Percentiles rank a stretch among this genome's conserved stretches.
Evolutionary conservation across 1,140 invertebrate species (phyloP).

Genomic region (Drosophila equinoxialis): DNA sequence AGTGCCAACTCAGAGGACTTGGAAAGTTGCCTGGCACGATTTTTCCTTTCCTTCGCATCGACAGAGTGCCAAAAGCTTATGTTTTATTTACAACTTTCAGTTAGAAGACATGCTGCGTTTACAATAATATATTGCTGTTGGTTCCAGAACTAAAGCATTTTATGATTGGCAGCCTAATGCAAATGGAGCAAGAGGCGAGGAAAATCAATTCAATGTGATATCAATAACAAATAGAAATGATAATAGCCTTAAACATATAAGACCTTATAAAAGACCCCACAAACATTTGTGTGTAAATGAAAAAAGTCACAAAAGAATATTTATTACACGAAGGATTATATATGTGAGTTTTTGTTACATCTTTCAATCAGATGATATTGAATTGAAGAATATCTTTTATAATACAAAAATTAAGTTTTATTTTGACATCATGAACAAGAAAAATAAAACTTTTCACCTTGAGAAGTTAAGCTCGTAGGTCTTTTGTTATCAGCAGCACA

Average conservation of each 20-base stretch:
- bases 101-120: constrained; percentile 12
- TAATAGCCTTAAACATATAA: background rate
- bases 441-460: too few species aligned
- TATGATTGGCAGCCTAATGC: constrained; percentile 14
- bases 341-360: too few species aligned
- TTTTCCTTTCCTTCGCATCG: background rate
- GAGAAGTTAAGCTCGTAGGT: too few species aligned
- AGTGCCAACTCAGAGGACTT: constrained; percentile 13
- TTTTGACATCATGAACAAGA: too few species aligned
- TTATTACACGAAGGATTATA: too few species aligned
- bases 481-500: too few species aligned
- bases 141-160: background rate
- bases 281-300: background rate
- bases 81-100: constrained; percentile 20
- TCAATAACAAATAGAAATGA: background rate
- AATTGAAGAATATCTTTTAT: too few species aligned
- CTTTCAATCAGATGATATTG: too few species aligned
- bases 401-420: too few species aligned
- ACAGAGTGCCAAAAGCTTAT: constrained; percentile 17
- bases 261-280: background rate
- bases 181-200: background rate
- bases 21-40: constrained; percentile 14
- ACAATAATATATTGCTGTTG: constrained; percentile 3
- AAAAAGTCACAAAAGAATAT: background rate
- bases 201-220: constrained; percentile 8